Conservation (phyloP, 2,113 vertebrate genomes). For the Oreochromis tanganicae region DNA sequence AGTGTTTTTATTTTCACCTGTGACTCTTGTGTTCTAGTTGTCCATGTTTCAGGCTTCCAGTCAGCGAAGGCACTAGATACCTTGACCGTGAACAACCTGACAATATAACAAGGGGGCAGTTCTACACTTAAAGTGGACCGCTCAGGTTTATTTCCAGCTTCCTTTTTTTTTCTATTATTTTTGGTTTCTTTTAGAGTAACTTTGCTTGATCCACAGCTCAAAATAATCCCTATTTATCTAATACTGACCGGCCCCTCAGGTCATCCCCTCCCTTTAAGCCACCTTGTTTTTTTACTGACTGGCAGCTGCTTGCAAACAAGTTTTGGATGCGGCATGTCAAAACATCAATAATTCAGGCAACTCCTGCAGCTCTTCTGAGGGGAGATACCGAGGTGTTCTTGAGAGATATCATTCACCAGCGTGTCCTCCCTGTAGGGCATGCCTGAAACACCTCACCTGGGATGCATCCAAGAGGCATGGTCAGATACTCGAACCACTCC, state of each 20-base stretch:
- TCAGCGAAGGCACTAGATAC: neutral
- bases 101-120: neutral
- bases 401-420: neutral
- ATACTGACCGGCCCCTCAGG: neutral
- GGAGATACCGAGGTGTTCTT: neutral
- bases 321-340: neutral
- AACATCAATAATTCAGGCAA: neutral
- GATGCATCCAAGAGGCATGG: neutral
- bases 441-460: neutral
- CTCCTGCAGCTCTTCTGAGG: neutral
- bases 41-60: neutral
- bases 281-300: neutral
- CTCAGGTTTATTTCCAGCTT: neutral
- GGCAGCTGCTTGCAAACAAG: neutral
- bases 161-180: neutral
- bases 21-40: constrained; percentile 52
- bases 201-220: neutral
- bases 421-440: neutral
- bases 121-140: neutral
- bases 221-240: neutral
- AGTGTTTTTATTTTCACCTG: constrained; percentile 76
- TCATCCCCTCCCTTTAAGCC: neutral
- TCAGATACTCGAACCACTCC: neutral
- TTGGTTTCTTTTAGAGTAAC: neutral
- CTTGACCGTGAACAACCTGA: neutral